phyloP scores from a whole-genome alignment of 1,140 invertebrate genomes.

The Tachypleus tridentatus region DNA sequence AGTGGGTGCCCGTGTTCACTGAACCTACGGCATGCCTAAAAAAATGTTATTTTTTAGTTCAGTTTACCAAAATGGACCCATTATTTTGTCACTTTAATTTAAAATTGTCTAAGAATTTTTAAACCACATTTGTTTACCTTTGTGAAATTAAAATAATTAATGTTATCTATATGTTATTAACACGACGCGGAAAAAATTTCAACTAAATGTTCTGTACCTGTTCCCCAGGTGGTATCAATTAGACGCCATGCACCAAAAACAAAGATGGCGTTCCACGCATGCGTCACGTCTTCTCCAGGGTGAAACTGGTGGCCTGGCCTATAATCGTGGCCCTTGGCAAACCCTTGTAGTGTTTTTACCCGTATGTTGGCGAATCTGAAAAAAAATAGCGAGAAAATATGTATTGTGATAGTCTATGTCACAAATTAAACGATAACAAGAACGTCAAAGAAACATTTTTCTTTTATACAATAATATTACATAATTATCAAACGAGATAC shows the following conservation, averaged over 20 bases:
- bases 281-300: constrained; percentile 27
- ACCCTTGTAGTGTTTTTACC: constrained; percentile 31
- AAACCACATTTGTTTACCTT: too few relatives aligned
- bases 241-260: constrained; percentile 34
- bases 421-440: background rate
- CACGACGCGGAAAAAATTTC: too few relatives aligned
- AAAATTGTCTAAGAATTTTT: background rate
- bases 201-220: constrained; percentile 19
- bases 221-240: constrained; percentile 41
- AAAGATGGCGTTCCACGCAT: constrained; percentile 37
- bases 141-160: too few relatives aligned
- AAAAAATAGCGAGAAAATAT: background rate
- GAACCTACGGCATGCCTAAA: background rate
- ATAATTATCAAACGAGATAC: too few relatives aligned
- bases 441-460: background rate
- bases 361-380: constrained; percentile 25
- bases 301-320: constrained; percentile 30
- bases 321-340: constrained; percentile 31
- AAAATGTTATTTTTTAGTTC: background rate
- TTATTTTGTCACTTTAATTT: background rate
- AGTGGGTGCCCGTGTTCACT: too few relatives aligned
- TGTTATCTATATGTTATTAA: too few relatives aligned
- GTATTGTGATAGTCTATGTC: background rate
- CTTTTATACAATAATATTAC: too few relatives aligned
- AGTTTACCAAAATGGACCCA: background rate